Evolutionary conservation across 2,797 vertebrate species (phyloP).

Genomic region (Urosaurus nigricauda): DNA sequence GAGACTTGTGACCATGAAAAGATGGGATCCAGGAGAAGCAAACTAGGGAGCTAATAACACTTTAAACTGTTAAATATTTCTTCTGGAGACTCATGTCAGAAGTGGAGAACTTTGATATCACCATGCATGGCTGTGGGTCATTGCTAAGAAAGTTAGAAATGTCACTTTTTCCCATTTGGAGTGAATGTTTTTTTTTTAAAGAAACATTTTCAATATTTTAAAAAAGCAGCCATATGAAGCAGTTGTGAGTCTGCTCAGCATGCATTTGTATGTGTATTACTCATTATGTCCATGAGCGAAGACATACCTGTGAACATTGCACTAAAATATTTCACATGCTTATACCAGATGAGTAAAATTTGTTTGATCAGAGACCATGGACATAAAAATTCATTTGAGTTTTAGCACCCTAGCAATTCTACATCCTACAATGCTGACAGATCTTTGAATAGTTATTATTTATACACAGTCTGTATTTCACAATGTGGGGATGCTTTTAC

Average conservation of each 20-base stretch:
- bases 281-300: not conserved
- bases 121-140: not conserved
- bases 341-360: not conserved
- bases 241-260: not conserved
- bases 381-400: not conserved
- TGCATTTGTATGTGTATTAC: not conserved
- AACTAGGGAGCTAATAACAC: not conserved
- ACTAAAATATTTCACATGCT: not conserved
- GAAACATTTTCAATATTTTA: not conserved
- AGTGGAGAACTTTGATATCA: not conserved
- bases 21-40: not conserved
- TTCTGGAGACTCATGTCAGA: not conserved
- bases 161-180: not conserved
- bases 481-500: no score
- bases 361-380: not conserved
- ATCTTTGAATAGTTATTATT: not conserved
- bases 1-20: not conserved
- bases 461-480: not conserved
- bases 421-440: no score
- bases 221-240: no score
- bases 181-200: not conserved
- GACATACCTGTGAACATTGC: not conserved
- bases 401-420: not conserved
- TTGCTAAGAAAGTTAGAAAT: not conserved
- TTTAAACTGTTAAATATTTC: not conserved